phyloP scores from a whole-genome alignment of 2,888 invertebrate species.

The Campoplex nolae region DNA sequence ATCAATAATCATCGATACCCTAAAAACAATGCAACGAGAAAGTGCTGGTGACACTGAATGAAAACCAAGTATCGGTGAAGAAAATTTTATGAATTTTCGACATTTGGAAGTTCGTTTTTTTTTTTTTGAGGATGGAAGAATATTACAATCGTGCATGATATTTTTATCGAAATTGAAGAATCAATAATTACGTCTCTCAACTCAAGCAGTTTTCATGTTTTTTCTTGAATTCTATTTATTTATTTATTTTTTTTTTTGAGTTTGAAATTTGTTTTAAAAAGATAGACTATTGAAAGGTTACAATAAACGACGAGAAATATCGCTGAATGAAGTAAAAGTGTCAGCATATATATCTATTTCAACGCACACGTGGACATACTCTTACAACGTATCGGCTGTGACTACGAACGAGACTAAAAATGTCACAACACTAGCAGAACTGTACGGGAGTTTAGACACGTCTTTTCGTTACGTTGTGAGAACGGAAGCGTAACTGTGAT shows the following conservation, averaged over 20 bases:
- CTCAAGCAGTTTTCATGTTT: no score
- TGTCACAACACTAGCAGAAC: constrained; percentile 7
- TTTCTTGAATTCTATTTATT: neutral
- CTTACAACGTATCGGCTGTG: constrained; percentile 14
- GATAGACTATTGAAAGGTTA: neutral
- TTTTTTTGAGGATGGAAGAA: neutral
- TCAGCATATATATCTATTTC: constrained; percentile 19
- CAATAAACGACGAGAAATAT: neutral
- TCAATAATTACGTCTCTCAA: neutral
- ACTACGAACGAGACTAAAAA: constrained; percentile 24
- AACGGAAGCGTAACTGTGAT: constrained; percentile 43
- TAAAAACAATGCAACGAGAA: neutral
- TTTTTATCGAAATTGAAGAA: neutral
- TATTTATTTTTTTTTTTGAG: neutral
- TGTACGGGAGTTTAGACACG: constrained; percentile 9
- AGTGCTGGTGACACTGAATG: neutral
- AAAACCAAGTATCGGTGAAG: neutral
- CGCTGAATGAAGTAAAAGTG: constrained; percentile 4
- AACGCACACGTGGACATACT: constrained; percentile 26
- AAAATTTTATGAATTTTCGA: neutral
- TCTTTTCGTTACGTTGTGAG: constrained; percentile 13
- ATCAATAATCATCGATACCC: neutral
- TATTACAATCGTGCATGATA: neutral
- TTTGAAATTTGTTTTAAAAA: neutral
- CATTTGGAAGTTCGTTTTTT: no score